Base-by-base conservation (phyloP, 1,140 invertebrate species). In the Pseudomyrmex dendroicus region DNA sequence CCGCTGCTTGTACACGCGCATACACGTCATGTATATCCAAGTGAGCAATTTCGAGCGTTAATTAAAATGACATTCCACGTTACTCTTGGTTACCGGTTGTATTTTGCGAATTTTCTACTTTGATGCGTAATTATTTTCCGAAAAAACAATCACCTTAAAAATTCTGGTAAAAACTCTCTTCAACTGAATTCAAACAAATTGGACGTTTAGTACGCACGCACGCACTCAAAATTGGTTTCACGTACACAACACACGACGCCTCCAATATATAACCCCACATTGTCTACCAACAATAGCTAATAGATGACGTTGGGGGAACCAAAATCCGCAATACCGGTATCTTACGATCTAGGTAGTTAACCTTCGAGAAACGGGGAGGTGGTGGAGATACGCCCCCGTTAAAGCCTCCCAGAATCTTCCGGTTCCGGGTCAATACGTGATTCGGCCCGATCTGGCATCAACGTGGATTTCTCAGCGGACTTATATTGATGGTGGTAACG, bases 401-500 rank as follows among this genome's bases (percentile, higher is more conserved):
- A 83, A 63, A 84, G 44, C 80, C 62, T n/a, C 5, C 46, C 62
- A 70, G 73, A 83, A 89, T 91, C 86, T 86, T 78, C 84, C 84
- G 73, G 78, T 91, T 90, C 70, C 85, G 86, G 91, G 89, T 91
- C 89, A 91, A 89, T 89, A 84, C 88, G 35, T 35, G 86, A 91
- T 89, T 88, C 84, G 83, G 84, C 72, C 72, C 78, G 76, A 66
- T 50, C 67, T 52, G 46, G 78, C 86, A 90, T 86, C 84, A 87
- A 74, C 73, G 77, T 84, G 90, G 88, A 89, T 90, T 90, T 90
- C 84, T 86, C 88, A 80, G 50, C 76, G 73, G 89, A 88, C 89
- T 91, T 91, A 89, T 91, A 91, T 91, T 87, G 89, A 90, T 90
- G 87, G 82, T 88, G 61, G 73, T 84, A 88, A 87, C 82, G 84